These are phyloP conservation scores for Caenorhabditis briggsae DNA, from an alignment of 1,140 invertebrate genomes.

Conservation along the genomic window DNA sequence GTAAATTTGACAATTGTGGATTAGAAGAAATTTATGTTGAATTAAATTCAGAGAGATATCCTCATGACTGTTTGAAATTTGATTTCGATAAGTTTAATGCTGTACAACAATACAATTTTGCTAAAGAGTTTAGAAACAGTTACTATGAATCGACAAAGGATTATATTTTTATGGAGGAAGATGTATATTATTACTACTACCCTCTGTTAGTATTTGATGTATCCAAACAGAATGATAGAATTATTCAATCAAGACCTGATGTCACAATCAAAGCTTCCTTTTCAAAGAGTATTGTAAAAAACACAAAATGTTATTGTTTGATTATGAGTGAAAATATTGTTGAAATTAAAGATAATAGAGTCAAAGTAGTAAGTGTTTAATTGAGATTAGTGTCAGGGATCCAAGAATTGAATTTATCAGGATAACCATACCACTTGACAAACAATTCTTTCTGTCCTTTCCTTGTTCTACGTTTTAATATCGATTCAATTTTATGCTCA, in stretches of 20 bases:
- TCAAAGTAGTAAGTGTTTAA: conserved; percentile 59
- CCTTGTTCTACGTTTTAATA: conserved; percentile 44
- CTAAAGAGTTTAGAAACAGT: conserved; percentile 68
- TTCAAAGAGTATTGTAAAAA: conserved; percentile 56
- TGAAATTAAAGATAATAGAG: conserved; percentile 63
- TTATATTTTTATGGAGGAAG: conserved; percentile 67
- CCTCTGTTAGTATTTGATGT: conserved; percentile 66
- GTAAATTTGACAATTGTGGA: conserved; percentile 67
- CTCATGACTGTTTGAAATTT: conserved; percentile 69
- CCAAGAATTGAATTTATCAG: conserved; percentile 57
- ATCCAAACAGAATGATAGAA: conserved; percentile 67
- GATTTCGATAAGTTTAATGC: conserved; percentile 66
- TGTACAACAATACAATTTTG: conserved; percentile 67
- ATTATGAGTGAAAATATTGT: conserved; percentile 65
- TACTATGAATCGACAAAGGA: conserved; percentile 65
- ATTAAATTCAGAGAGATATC: conserved; percentile 67
- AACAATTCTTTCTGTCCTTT: conserved; percentile 51
- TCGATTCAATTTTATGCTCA: conserved; percentile 57
- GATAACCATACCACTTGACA: conserved; percentile 58
- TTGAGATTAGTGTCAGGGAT: not conserved
- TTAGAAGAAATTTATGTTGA: conserved; percentile 66
- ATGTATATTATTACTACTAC: conserved; percentile 66
- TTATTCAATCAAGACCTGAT: conserved; percentile 65
- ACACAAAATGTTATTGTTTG: conserved; percentile 64
- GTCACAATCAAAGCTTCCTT: conserved; percentile 65